Conservation (phyloP, 2,113 vertebrate genomes). For the Oenanthe oenanthe region DNA sequence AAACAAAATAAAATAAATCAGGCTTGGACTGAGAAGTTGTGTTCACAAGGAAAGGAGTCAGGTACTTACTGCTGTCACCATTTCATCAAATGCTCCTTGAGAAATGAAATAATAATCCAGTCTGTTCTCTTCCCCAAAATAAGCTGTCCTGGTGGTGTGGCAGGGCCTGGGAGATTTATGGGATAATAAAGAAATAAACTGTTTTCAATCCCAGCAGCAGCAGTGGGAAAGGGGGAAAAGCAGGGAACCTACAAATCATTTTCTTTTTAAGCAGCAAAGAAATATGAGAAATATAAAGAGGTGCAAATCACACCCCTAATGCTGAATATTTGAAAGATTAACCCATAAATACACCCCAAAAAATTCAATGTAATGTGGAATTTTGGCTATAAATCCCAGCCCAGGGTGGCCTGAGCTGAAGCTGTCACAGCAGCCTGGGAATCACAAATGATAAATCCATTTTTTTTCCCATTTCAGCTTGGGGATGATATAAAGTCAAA, state of each 20-base stretch:
- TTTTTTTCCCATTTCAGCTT: background rate
- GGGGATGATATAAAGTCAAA: background rate
- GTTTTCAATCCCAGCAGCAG: background rate
- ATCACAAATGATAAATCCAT: background rate
- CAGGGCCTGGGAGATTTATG: slow-evolving; percentile 78
- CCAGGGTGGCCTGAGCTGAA: too few relatives aligned
- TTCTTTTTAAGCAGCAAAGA: slow-evolving; percentile 9
- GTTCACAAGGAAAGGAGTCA: background rate
- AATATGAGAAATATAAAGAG: background rate
- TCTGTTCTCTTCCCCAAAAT: slow-evolving; percentile 87
- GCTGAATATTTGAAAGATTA: slow-evolving; percentile 9
- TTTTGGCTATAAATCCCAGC: background rate
- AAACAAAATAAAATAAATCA: background rate
- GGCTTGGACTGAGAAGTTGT: background rate
- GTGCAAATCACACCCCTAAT: slow-evolving; percentile 5
- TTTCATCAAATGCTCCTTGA: slow-evolving; percentile 82
- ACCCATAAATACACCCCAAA: slow-evolving; percentile 26
- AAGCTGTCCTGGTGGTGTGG: slow-evolving; percentile 88
- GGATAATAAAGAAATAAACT: background rate
- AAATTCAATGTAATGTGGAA: background rate
- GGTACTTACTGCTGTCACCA: slow-evolving; percentile 79
- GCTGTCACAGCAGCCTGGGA: too few relatives aligned
- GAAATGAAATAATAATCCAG: slow-evolving; percentile 90
- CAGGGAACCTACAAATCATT: background rate
- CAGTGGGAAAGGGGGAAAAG: background rate